Evolutionary conservation across 2,797 vertebrate species (phyloP), one percentile per base, ranked within the genome.

Genomic region (Ctenochaetus hawaiiensis): DNA sequence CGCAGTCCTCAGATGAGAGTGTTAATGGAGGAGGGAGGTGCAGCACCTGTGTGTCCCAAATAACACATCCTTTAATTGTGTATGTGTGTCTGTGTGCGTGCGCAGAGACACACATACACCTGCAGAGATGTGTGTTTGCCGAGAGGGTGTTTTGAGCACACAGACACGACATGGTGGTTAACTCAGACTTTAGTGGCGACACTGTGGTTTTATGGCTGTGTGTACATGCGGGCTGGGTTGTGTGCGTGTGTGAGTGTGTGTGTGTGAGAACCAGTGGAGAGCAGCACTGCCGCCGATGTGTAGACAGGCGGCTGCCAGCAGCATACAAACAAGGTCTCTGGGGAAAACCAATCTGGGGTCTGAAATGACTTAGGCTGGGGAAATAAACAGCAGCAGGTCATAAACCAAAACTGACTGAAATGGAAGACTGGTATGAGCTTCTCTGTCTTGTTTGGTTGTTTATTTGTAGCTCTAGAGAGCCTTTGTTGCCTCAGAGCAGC

Each of bases 371-470:
- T 49, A 53, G 84, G 80, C 81, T 48, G 62, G 60, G 71, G 79
- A 90, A 87, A 88, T 87, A 87, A 91, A 86, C 86, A 83, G 80
- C 86, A 85, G 87, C 80, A 72, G 86, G 84, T 85, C 85, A 87
- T 89, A 89, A 91, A 93, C 76, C 75, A 89, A 86, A 84, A 78
- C 71, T 70, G 88, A 86, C 73, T 84, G 86, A 80, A 81, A 82
- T 60, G 39, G 67, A 69, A 71, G 85, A 74, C 72, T 73, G 77
- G 45, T 89, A 84, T 48, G 80, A 89, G 86, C 66, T 72, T 52
- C 73, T 78, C 73, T 44, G 82, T 89, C 85, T 85, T 74, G 78
- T 81, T 78, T 52, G 63, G 66, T 75, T 83, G 67, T 87, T 89
- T 87, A 84, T 80, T 84, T 83, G 86, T 89, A 17, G 12, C 71